Conservation (phyloP, 1,140 invertebrate species). For the Ostrea edulis region DNA sequence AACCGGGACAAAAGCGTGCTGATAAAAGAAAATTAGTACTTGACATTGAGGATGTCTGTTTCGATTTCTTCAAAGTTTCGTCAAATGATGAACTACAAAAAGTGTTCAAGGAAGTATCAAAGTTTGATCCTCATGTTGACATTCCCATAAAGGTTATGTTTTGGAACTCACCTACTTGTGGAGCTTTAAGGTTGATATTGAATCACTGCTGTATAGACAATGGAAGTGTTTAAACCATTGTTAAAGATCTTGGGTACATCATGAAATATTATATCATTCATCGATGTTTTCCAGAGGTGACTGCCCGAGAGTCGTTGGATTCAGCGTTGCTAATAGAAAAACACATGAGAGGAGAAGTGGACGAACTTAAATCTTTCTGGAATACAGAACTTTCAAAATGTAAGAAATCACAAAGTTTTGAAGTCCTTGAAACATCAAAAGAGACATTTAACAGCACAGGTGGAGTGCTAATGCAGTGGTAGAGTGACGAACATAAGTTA, state of each 20-base stretch:
- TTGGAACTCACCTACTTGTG: neutral
- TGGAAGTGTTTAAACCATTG: neutral
- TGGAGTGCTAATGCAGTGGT: neutral
- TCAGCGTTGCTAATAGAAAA: neutral
- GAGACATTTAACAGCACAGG: neutral
- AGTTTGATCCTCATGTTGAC: neutral
- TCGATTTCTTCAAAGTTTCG: neutral
- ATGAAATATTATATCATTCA: neutral
- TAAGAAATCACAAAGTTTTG: neutral
- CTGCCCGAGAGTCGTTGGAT: neutral
- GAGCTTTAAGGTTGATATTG: neutral
- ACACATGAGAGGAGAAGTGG: neutral
- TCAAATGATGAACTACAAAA: neutral
- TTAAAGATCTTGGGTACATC: neutral
- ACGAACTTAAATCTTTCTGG: neutral
- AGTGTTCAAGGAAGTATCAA: neutral
- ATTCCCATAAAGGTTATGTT: neutral
- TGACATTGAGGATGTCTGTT: constrained; percentile 7
- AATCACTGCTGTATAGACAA: neutral
- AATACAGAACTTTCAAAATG: neutral
- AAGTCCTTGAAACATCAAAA: neutral
- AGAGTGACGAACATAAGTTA: too few relatives aligned
- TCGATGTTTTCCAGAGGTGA: neutral
- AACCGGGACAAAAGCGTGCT: neutral
- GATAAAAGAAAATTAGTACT: neutral